Evolutionary conservation across 2,113 vertebrate genomes (phyloP).

Genomic region (Hyperopisus bebe): DNA sequence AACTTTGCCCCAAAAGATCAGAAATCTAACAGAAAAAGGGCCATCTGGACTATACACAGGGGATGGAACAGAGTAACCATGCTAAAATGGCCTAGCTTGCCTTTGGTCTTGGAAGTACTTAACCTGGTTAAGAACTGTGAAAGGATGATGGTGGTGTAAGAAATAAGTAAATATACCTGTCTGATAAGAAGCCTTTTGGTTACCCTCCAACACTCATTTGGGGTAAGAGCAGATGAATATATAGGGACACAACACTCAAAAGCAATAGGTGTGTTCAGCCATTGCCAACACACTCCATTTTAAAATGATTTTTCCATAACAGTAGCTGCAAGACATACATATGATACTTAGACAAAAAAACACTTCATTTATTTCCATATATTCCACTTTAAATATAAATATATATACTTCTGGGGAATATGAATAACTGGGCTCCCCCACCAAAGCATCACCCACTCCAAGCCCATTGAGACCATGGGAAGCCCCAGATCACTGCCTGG

Average conservation of each 20-base stretch:
- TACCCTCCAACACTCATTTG: not conserved
- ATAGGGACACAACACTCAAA: conserved; percentile 11
- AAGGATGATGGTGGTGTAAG: not conserved
- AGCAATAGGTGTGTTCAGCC: not conserved
- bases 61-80: not conserved
- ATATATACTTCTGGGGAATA: conserved; percentile 6
- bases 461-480: not conserved
- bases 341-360: conserved; percentile 11
- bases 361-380: conserved; percentile 5
- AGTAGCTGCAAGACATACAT: conserved; percentile 13
- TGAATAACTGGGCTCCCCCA: not conserved
- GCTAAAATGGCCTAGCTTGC: conserved; percentile 22
- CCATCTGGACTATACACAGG: not conserved
- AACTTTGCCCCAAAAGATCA: not conserved
- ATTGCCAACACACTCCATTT: not conserved
- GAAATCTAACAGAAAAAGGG: not conserved
- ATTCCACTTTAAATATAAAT: conserved; percentile 3
- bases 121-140: conserved; percentile 7
- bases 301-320: not conserved
- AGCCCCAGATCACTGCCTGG: not conserved
- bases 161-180: not conserved
- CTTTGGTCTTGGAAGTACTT: conserved; percentile 37
- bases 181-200: conserved; percentile 3
- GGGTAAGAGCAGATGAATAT: not conserved
- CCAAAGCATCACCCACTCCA: not conserved